A percentile compares a stretch with the other conserved stretches of the same genome.
phyloP scores from a whole-genome alignment of 2,888 invertebrate genomes.

The Aphodius granarius region DNA sequence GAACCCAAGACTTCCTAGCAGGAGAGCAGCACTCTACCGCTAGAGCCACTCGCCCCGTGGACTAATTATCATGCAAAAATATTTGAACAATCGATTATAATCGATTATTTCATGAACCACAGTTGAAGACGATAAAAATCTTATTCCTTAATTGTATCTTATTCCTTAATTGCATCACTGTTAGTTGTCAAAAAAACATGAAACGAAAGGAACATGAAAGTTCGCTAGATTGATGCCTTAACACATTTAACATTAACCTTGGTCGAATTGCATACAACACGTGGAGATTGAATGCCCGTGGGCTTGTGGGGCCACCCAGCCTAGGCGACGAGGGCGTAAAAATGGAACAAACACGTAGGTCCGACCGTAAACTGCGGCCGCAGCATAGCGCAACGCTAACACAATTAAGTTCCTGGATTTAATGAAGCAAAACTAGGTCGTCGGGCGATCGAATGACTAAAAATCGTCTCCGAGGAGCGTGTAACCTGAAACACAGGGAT shows the following conservation, averaged over 20 bases:
- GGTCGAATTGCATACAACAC: neutral
- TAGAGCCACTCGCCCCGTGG: too few relatives aligned
- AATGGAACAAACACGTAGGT: neutral
- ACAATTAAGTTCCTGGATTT: constrained; percentile 11
- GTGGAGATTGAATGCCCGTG: neutral
- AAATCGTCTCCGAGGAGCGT: neutral
- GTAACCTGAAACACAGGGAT: neutral
- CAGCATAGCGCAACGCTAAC: neutral
- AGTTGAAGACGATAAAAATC: too few relatives aligned
- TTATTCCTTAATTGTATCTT: too few relatives aligned
- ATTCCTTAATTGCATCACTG: too few relatives aligned
- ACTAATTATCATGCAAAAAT: too few relatives aligned
- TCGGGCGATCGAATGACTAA: neutral
- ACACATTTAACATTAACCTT: neutral
- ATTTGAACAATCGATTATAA: too few relatives aligned
- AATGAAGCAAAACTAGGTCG: constrained; percentile 11
- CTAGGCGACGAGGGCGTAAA: neutral
- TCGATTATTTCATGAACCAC: too few relatives aligned
- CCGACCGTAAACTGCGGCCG: neutral
- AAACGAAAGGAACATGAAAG: too few relatives aligned
- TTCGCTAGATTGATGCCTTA: too few relatives aligned
- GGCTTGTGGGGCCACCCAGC: neutral
- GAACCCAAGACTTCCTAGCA: too few relatives aligned
- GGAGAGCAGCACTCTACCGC: too few relatives aligned
- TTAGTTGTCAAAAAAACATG: too few relatives aligned